Evolutionary conservation across 1,140 invertebrate species (phyloP), one percentile per base, ranked within the genome.

Genomic region (Atopsyche davidsoni): DNA sequence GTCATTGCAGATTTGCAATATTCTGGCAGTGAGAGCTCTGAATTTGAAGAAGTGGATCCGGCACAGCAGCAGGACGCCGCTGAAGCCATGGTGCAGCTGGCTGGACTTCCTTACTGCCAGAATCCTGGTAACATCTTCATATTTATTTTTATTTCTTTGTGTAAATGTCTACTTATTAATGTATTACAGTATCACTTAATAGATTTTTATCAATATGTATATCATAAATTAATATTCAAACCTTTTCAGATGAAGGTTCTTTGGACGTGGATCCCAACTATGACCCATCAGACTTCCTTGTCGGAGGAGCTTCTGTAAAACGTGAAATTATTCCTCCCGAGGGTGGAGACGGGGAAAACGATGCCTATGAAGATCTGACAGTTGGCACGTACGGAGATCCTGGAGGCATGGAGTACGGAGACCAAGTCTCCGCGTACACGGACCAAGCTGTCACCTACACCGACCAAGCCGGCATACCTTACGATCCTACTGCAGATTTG

Each of bases 211-310:
- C n/a, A n/a, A n/a, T n/a, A n/a, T n/a, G n/a, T n/a, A n/a, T n/a
- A n/a, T n/a, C n/a, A n/a, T n/a, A n/a, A n/a, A n/a, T n/a, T n/a
- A n/a, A n/a, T n/a, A n/a, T n/a, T n/a, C n/a, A n/a, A n/a, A 19
- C 35, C 18, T 23, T 42, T 54, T 43, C 32, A 59, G 53, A 59
- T 35, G 87, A 90, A 55, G 85, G 88, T 59, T 83, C 81, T 47
- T 80, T 87, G 70, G 83, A 86, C 57, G 82, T 90, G 6, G 86
- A 89, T 74, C 83, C 85, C 6, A 87, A 86, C 62, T 92, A 92
- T 66, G 89, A 92, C 72, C 87, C 88, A 9, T 88, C 87, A 1
- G 88, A 89, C 63, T 89, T 91, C 59, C 63, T 89, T 9, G 77
- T 88, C 44, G 43, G 46, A 2, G 55, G 51, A 10, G 46, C 55